phyloP scores from a whole-genome alignment of 1,140 invertebrate genomes.

The Battus philenor region DNA sequence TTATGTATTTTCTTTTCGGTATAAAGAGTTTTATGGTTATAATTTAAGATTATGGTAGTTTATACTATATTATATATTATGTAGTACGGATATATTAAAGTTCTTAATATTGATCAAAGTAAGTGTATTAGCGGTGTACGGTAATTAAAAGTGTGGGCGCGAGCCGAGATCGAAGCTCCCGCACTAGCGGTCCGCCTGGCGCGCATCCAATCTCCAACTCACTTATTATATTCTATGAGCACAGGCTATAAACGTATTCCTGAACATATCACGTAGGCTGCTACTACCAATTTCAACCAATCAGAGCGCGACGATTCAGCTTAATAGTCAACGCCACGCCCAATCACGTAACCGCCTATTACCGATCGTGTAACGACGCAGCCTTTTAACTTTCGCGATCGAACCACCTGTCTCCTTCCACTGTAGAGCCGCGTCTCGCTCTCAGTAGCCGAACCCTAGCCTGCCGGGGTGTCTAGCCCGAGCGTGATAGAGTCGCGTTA shows the following conservation, averaged over 20 bases:
- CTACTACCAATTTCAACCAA: constrained; percentile 75
- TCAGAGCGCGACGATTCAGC: constrained; percentile 72
- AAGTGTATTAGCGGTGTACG: constrained; percentile 45
- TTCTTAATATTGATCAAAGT: neutral
- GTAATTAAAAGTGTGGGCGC: constrained; percentile 63
- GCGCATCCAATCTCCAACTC: constrained; percentile 63
- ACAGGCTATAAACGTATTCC: constrained; percentile 70
- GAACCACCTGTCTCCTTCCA: constrained; percentile 31
- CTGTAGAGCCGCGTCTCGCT: constrained; percentile 39
- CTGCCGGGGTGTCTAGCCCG: constrained; percentile 42
- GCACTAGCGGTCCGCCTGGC: constrained; percentile 50
- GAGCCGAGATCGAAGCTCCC: constrained; percentile 50
- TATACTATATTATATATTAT: too few species aligned
- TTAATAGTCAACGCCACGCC: constrained; percentile 71
- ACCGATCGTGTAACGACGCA: constrained; percentile 71
- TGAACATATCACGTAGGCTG: constrained; percentile 72
- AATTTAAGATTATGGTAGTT: too few species aligned
- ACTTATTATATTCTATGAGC: constrained; percentile 74
- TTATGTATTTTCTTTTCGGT: too few species aligned
- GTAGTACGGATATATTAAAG: too few species aligned
- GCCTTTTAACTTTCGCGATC: constrained; percentile 69
- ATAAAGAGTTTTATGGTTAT: too few species aligned
- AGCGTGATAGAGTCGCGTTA: constrained; percentile 67
- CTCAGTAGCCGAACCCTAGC: constrained; percentile 36
- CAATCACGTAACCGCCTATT: constrained; percentile 75